Evolutionary conservation across 2,888 invertebrate species (phyloP).

Genomic region (Odontocerum albicorne): DNA sequence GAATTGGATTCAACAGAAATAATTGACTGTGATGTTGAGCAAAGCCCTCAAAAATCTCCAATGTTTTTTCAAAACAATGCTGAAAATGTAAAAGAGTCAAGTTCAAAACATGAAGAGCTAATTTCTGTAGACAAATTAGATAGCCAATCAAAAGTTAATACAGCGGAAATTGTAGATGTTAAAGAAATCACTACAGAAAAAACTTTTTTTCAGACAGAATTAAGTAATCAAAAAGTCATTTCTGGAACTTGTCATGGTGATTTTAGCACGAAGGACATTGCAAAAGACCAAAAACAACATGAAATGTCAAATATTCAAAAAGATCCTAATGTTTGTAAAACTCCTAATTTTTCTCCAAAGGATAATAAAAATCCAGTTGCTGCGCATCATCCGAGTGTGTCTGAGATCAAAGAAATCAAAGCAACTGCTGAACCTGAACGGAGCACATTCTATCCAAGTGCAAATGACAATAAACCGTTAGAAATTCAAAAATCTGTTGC

Average conservation of each 20-base stretch:
- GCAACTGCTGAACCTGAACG: too few species aligned
- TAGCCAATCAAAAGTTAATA: background rate
- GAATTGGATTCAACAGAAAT: constrained; percentile 36
- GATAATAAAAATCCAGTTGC: background rate
- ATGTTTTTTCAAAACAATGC: constrained; percentile 10
- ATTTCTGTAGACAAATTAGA: background rate
- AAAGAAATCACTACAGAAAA: constrained; percentile 11
- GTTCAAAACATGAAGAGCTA: background rate
- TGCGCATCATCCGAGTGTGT: background rate
- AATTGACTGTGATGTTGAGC: constrained; percentile 18
- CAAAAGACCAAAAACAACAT: background rate
- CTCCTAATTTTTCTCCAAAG: background rate
- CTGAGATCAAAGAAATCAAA: too few species aligned
- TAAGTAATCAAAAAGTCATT: constrained; percentile 2
- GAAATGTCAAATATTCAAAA: background rate
- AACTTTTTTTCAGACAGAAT: constrained; percentile 15
- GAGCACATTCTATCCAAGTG: too few species aligned
- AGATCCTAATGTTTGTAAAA: background rate
- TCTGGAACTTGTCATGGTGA: constrained; percentile 2
- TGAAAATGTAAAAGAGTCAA: constrained; percentile 1
- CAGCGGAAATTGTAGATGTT: constrained; percentile 6
- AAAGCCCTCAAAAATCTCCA: constrained; percentile 1
- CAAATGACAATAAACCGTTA: too few species aligned
- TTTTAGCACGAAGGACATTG: background rate
- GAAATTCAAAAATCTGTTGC: background rate